Evolutionary conservation across 2,113 vertebrate genomes (phyloP).

Genomic region (Lonchura striata): DNA sequence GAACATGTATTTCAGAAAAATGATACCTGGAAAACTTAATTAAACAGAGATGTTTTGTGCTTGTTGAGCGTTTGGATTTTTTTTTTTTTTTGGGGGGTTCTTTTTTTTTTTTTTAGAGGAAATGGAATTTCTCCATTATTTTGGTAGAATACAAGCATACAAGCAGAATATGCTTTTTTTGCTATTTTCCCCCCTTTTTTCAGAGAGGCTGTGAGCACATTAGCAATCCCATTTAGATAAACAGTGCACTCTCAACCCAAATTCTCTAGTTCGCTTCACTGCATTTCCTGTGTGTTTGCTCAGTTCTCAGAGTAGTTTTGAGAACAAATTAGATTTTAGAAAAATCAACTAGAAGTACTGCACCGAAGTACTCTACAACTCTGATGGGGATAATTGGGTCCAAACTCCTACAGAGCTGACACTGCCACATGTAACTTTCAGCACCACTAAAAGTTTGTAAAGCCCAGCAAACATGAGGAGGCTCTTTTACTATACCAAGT

Average conservation of each 20-base stretch:
- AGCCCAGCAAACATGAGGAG: not conserved
- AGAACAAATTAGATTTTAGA: not conserved
- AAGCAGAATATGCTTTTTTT: not conserved
- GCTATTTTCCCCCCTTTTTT: accelerated
- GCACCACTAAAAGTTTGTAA: not conserved
- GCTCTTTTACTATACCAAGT: not conserved
- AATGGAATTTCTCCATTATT: not conserved
- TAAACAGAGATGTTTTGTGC: not conserved
- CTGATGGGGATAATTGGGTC: not conserved
- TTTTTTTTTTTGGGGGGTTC: accelerated
- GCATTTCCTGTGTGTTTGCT: not conserved
- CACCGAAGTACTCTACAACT: not conserved
- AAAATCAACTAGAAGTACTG: not conserved
- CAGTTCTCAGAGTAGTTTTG: not conserved
- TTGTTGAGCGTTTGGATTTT: not conserved
- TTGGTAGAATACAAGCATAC: not conserved
- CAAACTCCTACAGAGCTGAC: not conserved
- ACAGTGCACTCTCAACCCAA: not conserved
- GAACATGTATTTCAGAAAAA: not conserved
- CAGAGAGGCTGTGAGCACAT: not conserved
- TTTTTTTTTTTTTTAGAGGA: not conserved
- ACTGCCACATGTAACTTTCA: not conserved
- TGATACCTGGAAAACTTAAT: not conserved
- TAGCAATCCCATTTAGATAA: not conserved
- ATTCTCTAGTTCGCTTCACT: not conserved